A percentile compares a stretch with the other conserved stretches of the same genome.
phyloP scores from a whole-genome alignment of 2,113 vertebrate genomes.

The Dipodomys stephensi region DNA sequence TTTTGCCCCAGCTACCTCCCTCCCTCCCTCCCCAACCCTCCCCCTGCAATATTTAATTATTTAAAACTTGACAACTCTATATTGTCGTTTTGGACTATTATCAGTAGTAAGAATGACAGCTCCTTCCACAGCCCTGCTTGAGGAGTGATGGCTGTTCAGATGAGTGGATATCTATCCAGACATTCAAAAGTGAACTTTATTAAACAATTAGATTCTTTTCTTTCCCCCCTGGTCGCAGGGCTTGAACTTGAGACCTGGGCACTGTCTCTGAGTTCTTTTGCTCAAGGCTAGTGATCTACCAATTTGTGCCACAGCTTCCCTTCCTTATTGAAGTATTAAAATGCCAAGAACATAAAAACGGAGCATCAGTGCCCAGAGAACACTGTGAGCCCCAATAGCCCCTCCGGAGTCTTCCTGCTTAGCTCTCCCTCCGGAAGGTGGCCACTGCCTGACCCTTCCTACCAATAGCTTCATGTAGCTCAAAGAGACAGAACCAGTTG shows the following conservation, averaged over 20 bases:
- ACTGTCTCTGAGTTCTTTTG: too few species aligned
- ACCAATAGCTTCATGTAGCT: neutral
- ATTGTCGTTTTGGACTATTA: neutral
- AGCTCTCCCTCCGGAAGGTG: neutral
- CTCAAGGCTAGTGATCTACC: too few species aligned
- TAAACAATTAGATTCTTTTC: too few species aligned
- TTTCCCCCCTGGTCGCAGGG: too few species aligned
- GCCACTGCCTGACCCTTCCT: fast-evolving
- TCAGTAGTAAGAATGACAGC: neutral
- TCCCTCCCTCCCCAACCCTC: too few species aligned
- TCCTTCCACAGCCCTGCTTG: neutral
- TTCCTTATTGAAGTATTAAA: neutral
- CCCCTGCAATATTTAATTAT: neutral
- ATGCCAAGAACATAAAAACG: too few species aligned
- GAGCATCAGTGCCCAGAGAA: neutral
- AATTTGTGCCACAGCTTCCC: too few species aligned
- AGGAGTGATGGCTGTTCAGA: neutral
- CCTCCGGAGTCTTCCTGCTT: fast-evolving
- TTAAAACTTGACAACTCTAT: neutral
- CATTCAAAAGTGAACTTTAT: neutral
- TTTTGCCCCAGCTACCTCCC: neutral
- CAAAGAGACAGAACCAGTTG: neutral
- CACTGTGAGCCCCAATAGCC: neutral
- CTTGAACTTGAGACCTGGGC: neutral
- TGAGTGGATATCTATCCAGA: neutral